phyloP scores from a whole-genome alignment of 2,797 vertebrate genomes.

The Coregonus ussuriensis region DNA sequence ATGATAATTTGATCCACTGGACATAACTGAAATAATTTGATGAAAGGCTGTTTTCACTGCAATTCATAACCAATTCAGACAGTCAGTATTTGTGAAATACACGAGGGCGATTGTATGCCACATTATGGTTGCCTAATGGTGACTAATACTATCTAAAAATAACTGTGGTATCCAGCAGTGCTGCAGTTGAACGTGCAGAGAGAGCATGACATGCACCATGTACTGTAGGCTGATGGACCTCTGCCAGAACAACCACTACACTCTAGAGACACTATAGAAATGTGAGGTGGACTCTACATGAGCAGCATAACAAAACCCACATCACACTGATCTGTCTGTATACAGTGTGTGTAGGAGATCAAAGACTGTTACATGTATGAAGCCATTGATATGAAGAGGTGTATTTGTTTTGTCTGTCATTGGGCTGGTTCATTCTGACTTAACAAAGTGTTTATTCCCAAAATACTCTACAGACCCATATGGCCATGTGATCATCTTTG shows the following conservation, averaged over 20 bases:
- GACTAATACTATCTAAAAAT: constrained; percentile 51
- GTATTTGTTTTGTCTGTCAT: constrained; percentile 34
- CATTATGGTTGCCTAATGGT: constrained; percentile 39
- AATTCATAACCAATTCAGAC: neutral
- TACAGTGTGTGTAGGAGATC: constrained; percentile 10
- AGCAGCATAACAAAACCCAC: constrained; percentile 36
- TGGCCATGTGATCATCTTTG: constrained; percentile 36
- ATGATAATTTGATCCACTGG: constrained; percentile 44
- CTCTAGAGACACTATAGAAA: constrained; percentile 32
- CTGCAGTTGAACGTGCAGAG: constrained; percentile 33
- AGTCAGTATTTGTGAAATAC: neutral
- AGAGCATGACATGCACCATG: constrained; percentile 50
- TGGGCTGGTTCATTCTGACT: constrained; percentile 25
- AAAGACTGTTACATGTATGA: constrained; percentile 26
- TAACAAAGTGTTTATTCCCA: constrained; percentile 48
- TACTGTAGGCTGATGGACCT: constrained; percentile 59
- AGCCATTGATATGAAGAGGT: constrained; percentile 30
- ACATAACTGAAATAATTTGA: constrained; percentile 31
- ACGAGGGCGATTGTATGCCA: constrained; percentile 17
- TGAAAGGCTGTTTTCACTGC: neutral
- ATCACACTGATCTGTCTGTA: constrained; percentile 17
- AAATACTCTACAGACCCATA: constrained; percentile 32
- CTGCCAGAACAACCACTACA: constrained; percentile 57
- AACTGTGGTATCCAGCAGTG: constrained; percentile 33
- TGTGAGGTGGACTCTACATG: constrained; percentile 42